phyloP scores from a whole-genome alignment of 2,797 vertebrate genomes.

The Microhierax caerulescens region DNA sequence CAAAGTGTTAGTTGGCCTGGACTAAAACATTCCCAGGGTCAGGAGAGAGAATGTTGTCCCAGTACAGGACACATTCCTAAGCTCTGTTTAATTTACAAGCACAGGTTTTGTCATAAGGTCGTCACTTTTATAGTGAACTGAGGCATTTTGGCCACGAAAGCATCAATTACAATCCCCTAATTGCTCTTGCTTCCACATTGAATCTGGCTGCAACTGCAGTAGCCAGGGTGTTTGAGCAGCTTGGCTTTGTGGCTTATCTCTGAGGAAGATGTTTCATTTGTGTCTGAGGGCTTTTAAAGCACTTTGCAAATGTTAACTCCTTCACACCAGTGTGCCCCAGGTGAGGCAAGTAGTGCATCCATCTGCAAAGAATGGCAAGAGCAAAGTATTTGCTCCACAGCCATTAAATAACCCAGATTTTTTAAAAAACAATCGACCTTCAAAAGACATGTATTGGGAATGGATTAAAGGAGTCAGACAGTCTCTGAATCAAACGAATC shows the following conservation, averaged over 20 bases:
- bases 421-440: fast-evolving
- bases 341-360: not conserved
- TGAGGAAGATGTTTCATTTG: not conserved
- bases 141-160: not conserved
- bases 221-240: not conserved
- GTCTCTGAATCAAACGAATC: not conserved
- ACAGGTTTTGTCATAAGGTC: not conserved
- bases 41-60: not conserved
- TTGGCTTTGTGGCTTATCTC: not conserved
- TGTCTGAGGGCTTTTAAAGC: not conserved
- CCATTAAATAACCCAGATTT: not conserved
- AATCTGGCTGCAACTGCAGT: not conserved
- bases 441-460: not conserved
- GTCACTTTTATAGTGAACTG: not conserved
- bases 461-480: not conserved
- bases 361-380: not conserved
- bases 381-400: not conserved
- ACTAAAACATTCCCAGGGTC: not conserved
- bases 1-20: not conserved
- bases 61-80: not conserved
- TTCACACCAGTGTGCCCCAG: not conserved
- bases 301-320: not conserved
- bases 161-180: not conserved
- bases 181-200: not conserved
- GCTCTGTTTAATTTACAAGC: not conserved